Base-by-base conservation (phyloP, 2,113 vertebrate genomes). In the Thunnus thynnus region DNA sequence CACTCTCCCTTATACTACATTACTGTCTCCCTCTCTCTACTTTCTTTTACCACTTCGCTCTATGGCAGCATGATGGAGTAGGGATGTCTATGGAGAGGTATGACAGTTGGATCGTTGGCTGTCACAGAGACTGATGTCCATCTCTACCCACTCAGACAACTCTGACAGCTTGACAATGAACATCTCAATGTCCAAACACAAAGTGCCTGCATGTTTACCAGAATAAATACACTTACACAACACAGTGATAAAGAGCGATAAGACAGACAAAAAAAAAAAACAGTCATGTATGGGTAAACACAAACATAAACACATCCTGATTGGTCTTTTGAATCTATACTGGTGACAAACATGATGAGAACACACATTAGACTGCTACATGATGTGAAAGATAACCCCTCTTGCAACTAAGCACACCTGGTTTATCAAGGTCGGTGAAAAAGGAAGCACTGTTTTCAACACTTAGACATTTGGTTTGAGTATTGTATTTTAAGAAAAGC, bases 101-200 rank as follows among this genome's bases (percentile, higher is more conserved):
- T 90, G 91, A 93, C 91, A 89, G 85, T 52, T 66, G 82, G 86
- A 92, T 92, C 86, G 91, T 82, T 89, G 91, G 76, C 91, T 92
- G 91, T 92, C 91, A 92, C 78, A 63, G 0, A 91, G 90, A 92
- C 88, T 84, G 90, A 92, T 92, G 92, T 90, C 88, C 84, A 82
- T 91, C 76, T 88, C 82, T 48, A 48, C 47, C 50, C 66, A 16
- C 86, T 79, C 79, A 84, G 87, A 88, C 89, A 84, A 83, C 62
- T 83, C 64, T 87, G 91, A 90, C 91, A 89, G 85, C 84, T 87
- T 86, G 87, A 91, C 88, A 91, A 91, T 90, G 82, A 88, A 85
- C 79, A 18, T 86, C 86, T 86, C 83, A 85, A 87, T 78, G 81
- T 84, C 86, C 86, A 76, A 86, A 91, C 84, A 85, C 13, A 54